A percentile compares a stretch with the other conserved stretches of the same genome.
phyloP scores from a whole-genome alignment of 2,888 invertebrate species.

The Phymatocera aterrima region DNA sequence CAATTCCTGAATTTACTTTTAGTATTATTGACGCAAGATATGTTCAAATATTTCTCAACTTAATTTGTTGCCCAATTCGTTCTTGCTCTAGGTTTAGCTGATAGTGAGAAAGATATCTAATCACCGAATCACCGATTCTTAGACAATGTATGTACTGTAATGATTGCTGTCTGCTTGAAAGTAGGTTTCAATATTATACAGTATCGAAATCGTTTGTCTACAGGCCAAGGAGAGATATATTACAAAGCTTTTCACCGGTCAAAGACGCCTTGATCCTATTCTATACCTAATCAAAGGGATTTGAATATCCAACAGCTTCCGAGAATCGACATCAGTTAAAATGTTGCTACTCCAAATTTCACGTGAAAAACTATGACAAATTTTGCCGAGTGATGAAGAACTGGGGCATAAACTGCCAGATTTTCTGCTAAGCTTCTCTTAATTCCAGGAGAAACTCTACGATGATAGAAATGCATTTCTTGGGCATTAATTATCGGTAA shows the following conservation, averaged over 20 bases:
- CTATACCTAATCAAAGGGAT: background rate
- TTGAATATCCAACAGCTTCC: background rate
- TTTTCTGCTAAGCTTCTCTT: background rate
- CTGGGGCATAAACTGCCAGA: no score
- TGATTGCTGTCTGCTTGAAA: background rate
- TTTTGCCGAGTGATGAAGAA: no score
- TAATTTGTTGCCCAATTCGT: conserved; percentile 4
- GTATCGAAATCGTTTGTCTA: background rate
- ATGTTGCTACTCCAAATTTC: no score
- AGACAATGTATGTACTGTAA: background rate
- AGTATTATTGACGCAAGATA: background rate
- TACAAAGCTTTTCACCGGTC: background rate
- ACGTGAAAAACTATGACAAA: background rate
- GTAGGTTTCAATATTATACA: background rate
- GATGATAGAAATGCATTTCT: background rate
- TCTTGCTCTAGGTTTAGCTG: conserved; percentile 1
- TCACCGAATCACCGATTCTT: conserved; percentile 32
- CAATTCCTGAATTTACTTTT: background rate
- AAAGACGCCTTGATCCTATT: background rate
- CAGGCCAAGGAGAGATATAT: background rate
- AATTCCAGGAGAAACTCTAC: no score
- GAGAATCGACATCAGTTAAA: background rate
- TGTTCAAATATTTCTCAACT: background rate
- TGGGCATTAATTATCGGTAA: background rate
- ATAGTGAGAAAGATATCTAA: conserved; percentile 29